These are phyloP conservation scores for Gorsachius magnificus DNA, from an alignment of 2,797 vertebrate genomes.

Conservation along the genomic window DNA sequence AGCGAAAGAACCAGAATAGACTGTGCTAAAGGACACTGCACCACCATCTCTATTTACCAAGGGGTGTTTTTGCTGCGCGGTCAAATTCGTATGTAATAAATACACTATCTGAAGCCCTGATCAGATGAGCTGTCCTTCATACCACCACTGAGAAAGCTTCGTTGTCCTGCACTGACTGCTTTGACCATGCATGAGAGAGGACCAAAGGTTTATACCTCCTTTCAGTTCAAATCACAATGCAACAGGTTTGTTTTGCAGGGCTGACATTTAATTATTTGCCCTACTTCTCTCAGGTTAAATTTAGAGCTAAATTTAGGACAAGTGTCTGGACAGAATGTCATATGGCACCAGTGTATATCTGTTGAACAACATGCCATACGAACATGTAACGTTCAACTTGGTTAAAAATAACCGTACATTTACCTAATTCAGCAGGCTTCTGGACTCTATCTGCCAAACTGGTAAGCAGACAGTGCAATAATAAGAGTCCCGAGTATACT, in stretches of 20 bases:
- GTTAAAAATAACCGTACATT: constrained; percentile 66
- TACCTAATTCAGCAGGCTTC: constrained; percentile 50
- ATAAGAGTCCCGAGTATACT: not conserved
- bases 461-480: not conserved
- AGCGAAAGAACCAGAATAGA: not conserved
- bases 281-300: constrained; percentile 48
- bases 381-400: constrained; percentile 12
- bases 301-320: constrained; percentile 57
- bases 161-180: not conserved
- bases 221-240: not conserved
- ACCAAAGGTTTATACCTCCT: not conserved
- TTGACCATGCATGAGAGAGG: not conserved
- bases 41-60: not conserved
- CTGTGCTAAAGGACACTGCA: not conserved
- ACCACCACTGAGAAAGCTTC: not conserved
- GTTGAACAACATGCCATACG: constrained; percentile 41
- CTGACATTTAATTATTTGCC: constrained; percentile 63
- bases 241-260: constrained; percentile 29
- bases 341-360: constrained; percentile 50
- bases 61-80: not conserved
- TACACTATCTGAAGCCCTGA: not conserved
- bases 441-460: not conserved
- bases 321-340: constrained; percentile 70
- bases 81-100: not conserved
- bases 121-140: not conserved